A percentile compares a stretch with the other conserved stretches of the same genome.
These are phyloP conservation scores for Tenualosa ilisha DNA, from an alignment of 2,797 vertebrate genomes.

Conservation along the genomic window DNA sequence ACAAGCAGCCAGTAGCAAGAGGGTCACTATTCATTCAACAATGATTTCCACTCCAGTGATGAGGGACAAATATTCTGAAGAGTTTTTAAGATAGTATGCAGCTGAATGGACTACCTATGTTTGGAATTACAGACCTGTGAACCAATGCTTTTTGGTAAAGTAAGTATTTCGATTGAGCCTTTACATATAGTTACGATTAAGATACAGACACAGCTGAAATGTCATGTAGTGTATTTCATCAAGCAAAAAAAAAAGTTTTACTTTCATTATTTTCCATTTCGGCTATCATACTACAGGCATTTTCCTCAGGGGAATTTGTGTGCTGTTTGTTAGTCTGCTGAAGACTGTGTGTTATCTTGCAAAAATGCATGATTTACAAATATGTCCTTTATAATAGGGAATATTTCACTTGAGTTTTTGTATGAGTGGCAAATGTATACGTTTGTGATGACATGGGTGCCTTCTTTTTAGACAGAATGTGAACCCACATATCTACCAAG, in stretches of 20 bases:
- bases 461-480: neutral
- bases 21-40: neutral
- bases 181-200: neutral
- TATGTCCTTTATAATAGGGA: neutral
- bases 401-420: constrained; percentile 2
- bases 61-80: neutral
- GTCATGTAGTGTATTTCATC: neutral
- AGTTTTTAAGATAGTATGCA: neutral
- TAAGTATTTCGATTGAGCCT: neutral
- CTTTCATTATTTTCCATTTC: neutral
- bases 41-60: neutral
- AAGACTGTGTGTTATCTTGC: constrained; percentile 2
- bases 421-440: neutral
- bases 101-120: neutral
- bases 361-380: neutral
- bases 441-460: constrained; percentile 12
- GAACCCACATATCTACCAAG: neutral
- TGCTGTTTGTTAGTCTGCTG: constrained; percentile 5
- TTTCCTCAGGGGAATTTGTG: constrained; percentile 4
- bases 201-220: neutral
- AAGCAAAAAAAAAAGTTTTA: neutral
- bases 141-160: neutral
- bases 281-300: neutral
- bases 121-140: constrained; percentile 5
- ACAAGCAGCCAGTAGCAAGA: neutral